phyloP scores from a whole-genome alignment of 2,888 invertebrate species.

The Steromphala cineraria region DNA sequence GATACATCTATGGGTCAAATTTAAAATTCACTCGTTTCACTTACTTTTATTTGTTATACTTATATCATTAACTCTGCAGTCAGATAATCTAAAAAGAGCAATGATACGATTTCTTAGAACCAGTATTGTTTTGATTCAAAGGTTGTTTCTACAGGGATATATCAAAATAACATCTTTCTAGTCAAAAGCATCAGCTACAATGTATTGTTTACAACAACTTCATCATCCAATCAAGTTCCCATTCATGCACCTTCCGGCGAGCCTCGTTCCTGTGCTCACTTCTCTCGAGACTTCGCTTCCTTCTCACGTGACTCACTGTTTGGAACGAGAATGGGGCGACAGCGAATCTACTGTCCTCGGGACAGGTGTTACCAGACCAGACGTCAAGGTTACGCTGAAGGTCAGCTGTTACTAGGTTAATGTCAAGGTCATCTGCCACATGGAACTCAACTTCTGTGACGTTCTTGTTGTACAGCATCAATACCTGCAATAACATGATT shows the following conservation, averaged over 20 bases:
- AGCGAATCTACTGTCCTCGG: constrained; percentile 28
- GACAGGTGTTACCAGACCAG: constrained; percentile 34
- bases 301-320: constrained; percentile 18
- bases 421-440: constrained; percentile 12
- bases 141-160: no score
- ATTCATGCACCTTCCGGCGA: constrained; percentile 24
- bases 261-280: constrained; percentile 30
- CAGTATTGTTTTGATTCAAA: no score
- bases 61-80: no score
- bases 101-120: no score
- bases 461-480: constrained; percentile 36
- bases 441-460: constrained; percentile 32
- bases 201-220: constrained; percentile 22
- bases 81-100: no score
- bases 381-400: constrained; percentile 35
- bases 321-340: constrained; percentile 29
- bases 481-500: constrained; percentile 22
- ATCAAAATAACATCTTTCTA: no score
- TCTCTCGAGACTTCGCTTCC: constrained; percentile 27
- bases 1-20: no score
- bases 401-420: constrained; percentile 20
- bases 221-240: constrained; percentile 39
- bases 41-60: no score
- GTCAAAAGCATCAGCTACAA: no score
- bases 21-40: no score